A percentile compares a stretch with the other conserved stretches of the same genome.
Conservation (phyloP, 2,888 invertebrate species). For the Stenolophus ochropezus region DNA sequence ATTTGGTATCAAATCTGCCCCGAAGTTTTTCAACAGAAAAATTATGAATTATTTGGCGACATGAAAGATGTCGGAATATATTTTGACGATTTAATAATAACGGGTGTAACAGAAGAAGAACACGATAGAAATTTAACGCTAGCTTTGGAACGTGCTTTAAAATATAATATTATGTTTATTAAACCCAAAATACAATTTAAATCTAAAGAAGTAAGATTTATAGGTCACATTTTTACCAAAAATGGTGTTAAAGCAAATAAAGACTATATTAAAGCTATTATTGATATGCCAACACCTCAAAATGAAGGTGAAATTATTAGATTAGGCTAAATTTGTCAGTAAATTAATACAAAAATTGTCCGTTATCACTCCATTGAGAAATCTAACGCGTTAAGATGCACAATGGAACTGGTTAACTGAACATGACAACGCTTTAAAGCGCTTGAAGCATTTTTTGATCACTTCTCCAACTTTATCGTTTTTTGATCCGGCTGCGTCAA, state of each 20-base stretch:
- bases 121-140: conserved; percentile 2
- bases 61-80: conserved; percentile 21
- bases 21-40: conserved; percentile 20
- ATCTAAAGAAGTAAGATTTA: conserved; percentile 17
- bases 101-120: not conserved
- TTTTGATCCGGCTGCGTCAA: not conserved
- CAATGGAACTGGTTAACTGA: not conserved
- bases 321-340: not conserved
- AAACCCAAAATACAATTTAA: conserved; percentile 7
- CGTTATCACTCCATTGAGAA: not conserved
- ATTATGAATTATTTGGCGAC: conserved; percentile 29
- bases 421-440: not conserved
- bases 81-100: conserved; percentile 27
- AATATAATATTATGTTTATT: conserved; percentile 15
- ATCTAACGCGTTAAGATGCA: not conserved
- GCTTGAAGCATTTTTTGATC: not conserved
- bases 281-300: conserved; percentile 61
- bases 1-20: conserved; percentile 23
- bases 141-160: not conserved
- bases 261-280: conserved; percentile 62
- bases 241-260: not conserved
- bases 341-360: not conserved
- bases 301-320: conserved; percentile 62
- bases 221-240: conserved; percentile 60
- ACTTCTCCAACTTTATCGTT: not conserved